Conservation (phyloP, 1,140 invertebrate species). For the Chironomus striatipennis region DNA sequence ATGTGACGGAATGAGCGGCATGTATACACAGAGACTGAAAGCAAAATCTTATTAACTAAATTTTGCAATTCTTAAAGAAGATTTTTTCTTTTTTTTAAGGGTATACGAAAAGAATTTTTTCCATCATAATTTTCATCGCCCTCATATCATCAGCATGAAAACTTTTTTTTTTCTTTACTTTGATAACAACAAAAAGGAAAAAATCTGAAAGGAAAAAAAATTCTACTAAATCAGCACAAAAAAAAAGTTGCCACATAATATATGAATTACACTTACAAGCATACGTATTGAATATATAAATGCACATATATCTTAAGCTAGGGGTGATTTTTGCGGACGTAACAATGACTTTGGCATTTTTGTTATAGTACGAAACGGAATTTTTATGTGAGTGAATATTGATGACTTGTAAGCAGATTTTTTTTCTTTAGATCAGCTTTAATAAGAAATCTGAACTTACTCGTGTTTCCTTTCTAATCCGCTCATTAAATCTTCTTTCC, state of each 20-base stretch:
- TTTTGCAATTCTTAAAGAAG: too few species aligned
- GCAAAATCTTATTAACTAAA: too few species aligned
- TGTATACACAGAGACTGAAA: too few species aligned
- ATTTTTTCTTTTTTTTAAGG: too few species aligned
- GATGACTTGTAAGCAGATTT: neutral
- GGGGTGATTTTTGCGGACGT: neutral
- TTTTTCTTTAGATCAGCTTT: neutral
- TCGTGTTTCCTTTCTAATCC: neutral
- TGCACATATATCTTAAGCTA: neutral
- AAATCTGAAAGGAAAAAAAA: neutral
- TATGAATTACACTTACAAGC: neutral
- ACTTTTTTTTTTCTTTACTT: too few species aligned
- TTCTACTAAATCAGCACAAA: slow-evolving; percentile 1
- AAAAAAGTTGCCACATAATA: slow-evolving; percentile 2
- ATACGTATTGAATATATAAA: neutral
- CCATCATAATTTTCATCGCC: too few species aligned
- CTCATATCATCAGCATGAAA: too few species aligned
- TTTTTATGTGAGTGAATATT: neutral
- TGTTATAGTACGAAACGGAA: neutral
- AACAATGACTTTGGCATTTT: neutral
- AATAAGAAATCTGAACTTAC: neutral
- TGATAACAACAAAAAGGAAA: too few species aligned
- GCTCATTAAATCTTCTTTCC: neutral
- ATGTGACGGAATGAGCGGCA: too few species aligned
- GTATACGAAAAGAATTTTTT: too few species aligned